These are phyloP conservation scores for Tetranychus truncatus DNA, from an alignment of 2,888 invertebrate species.

Conservation along the genomic window DNA sequence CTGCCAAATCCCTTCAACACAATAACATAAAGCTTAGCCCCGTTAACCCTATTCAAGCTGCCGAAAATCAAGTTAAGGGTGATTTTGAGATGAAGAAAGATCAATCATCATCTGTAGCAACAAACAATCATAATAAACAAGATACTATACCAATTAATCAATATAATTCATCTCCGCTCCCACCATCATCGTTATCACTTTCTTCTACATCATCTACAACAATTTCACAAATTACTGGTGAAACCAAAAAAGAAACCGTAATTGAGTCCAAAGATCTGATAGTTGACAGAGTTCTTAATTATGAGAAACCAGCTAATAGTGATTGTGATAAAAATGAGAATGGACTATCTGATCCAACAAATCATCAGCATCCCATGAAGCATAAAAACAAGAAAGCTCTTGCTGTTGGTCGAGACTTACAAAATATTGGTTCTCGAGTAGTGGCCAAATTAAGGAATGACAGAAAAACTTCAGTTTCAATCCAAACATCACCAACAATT, in stretches of 20 bases:
- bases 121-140: not conserved
- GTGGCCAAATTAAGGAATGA: not conserved
- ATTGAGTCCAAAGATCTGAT: not conserved
- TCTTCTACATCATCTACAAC: not conserved
- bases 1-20: not conserved
- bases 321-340: not conserved
- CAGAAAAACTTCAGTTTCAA: not conserved
- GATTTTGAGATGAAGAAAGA: not conserved
- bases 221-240: not conserved
- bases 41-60: not conserved
- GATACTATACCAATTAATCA: not conserved
- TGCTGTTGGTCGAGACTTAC: not conserved
- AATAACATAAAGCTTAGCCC: too few relatives aligned
- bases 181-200: not conserved
- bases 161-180: not conserved
- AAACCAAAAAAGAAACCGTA: not conserved
- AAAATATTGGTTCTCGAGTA: not conserved
- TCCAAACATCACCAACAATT: constrained; percentile 7
- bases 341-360: not conserved
- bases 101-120: not conserved
- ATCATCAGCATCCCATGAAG: not conserved
- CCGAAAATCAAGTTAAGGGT: not conserved
- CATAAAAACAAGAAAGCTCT: not conserved
- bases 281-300: not conserved
- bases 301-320: not conserved